phyloP scores from a whole-genome alignment of 30 jellyfish, hydroid and myxozoan species.

The Calvadosia cruxmelitensis region DNA sequence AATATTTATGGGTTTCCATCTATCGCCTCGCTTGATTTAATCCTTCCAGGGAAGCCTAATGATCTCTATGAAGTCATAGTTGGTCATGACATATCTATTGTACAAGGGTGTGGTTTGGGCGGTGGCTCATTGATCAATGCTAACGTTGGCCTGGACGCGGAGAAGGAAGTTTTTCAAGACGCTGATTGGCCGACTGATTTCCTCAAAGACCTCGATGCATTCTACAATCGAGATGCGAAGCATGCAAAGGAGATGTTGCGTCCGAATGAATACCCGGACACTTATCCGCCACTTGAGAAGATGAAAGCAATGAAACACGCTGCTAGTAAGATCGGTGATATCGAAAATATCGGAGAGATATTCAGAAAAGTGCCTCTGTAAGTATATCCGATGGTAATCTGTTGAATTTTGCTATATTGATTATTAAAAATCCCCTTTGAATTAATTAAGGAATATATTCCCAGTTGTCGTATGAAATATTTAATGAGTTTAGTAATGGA shows the following conservation, averaged over 20 bases:
- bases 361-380: slow-evolving; percentile 25
- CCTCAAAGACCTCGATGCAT: slow-evolving; percentile 9
- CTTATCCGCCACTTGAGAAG: slow-evolving; percentile 4
- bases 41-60: slow-evolving; percentile 2
- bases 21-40: too few species aligned
- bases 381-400: neutral
- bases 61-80: slow-evolving; percentile 11
- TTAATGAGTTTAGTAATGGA: too few species aligned
- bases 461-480: too few species aligned
- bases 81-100: slow-evolving; percentile 6
- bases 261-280: slow-evolving; percentile 10
- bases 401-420: too few species aligned
- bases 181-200: slow-evolving; percentile 15
- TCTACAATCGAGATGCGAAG: slow-evolving; percentile 8
- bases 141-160: slow-evolving; percentile 10
- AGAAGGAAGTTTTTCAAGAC: slow-evolving; percentile 7
- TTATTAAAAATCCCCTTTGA: too few species aligned
- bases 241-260: slow-evolving; percentile 4
- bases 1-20: too few species aligned
- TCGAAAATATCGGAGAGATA: slow-evolving; percentile 23
- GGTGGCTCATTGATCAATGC: slow-evolving; percentile 38
- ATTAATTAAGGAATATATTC: too few species aligned
- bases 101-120: slow-evolving; percentile 37
- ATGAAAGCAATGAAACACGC: slow-evolving; percentile 6
- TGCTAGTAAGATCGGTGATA: slow-evolving; percentile 7